Conservation (phyloP, 2,113 vertebrate genomes). For the Rattus rattus region DNA sequence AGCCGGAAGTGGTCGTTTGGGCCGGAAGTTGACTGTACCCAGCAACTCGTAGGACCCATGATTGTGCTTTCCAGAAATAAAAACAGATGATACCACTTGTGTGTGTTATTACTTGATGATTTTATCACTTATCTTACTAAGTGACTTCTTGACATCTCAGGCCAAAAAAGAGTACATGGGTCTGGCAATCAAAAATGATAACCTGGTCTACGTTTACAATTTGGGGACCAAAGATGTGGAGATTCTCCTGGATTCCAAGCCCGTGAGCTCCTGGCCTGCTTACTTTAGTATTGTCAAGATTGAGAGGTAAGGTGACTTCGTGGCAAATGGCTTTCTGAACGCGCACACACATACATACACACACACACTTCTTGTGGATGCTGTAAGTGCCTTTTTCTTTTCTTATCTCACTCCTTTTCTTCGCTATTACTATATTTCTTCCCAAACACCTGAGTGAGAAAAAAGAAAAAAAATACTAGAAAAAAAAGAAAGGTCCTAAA, state of each 20-base stretch:
- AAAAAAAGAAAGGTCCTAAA: not conserved
- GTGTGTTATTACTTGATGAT: not conserved
- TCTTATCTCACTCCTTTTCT: not conserved
- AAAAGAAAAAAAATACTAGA: not conserved
- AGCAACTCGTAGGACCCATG: not conserved
- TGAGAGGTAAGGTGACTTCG: slow-evolving; percentile 91
- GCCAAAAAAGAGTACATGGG: slow-evolving; percentile 95
- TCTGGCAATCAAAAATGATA: slow-evolving; percentile 96
- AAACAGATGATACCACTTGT: not conserved
- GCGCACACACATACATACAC: too few relatives aligned
- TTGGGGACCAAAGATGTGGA: slow-evolving; percentile 94
- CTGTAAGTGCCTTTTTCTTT: not conserved
- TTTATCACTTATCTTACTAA: not conserved
- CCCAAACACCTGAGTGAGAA: not conserved
- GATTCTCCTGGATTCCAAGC: slow-evolving; percentile 95
- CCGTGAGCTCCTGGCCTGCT: slow-evolving; percentile 96
- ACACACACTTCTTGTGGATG: not conserved
- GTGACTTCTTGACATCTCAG: slow-evolving; percentile 84
- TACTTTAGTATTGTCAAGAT: slow-evolving; percentile 97
- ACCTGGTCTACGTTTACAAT: slow-evolving; percentile 96
- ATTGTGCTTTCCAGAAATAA: not conserved
- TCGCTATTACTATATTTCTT: slow-evolving; percentile 12
- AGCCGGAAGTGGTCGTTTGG: not conserved
- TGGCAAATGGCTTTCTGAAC: not conserved
- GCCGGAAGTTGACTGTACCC: not conserved